Base-by-base conservation (phyloP, 2,888 invertebrate genomes). In the Protonemura montana region DNA sequence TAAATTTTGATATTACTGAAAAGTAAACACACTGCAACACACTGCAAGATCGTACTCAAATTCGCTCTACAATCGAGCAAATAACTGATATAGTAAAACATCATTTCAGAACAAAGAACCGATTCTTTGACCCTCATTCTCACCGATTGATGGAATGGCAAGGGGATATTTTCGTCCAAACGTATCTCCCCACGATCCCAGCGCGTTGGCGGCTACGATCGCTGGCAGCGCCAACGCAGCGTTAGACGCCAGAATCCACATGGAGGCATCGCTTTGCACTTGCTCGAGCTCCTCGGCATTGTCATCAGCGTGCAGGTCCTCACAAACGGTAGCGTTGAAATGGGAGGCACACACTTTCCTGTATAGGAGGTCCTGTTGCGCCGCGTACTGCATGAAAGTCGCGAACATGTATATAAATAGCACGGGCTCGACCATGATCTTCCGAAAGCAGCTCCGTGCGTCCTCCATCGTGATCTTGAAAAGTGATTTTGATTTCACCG, bases 361-460 rank as follows among this genome's bases (percentile, higher is more conserved):
- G 88, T 90, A 91, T 5, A 91, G 89, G 76, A 92, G 89, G 86
- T 91, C 91, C 89, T 92, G 92, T 80, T 91, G 89, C 3, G 91
- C 90, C 3, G 91, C 90, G 86, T 90, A 91, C 86, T 91, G 90
- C 86, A 91, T 89, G 87, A 90, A 91, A 28, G 90, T 90, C 0
- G 91, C 90, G 80, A 92, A 89, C 91, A 92, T 91, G 89, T 91
- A 92, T 26, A 92, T 88, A 87, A 92, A 91, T 84, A 92, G 89
- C 5, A 92, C 90, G 0, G 92, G 92, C 88, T 92, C 92, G 3
- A 92, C 91, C 0, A 92, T 91, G 59, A 92, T 89, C 28, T 88
- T 82, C 29, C 76, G 83, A 27, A 76, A 77, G 80, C 78, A 87
- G 16, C 59, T n/a, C n/a, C 42, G 29, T 59, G 27, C n/a, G 27